These are phyloP conservation scores for Sinohyriopsis cumingii DNA, from an alignment of 2,888 invertebrate species.

Conservation along the genomic window DNA sequence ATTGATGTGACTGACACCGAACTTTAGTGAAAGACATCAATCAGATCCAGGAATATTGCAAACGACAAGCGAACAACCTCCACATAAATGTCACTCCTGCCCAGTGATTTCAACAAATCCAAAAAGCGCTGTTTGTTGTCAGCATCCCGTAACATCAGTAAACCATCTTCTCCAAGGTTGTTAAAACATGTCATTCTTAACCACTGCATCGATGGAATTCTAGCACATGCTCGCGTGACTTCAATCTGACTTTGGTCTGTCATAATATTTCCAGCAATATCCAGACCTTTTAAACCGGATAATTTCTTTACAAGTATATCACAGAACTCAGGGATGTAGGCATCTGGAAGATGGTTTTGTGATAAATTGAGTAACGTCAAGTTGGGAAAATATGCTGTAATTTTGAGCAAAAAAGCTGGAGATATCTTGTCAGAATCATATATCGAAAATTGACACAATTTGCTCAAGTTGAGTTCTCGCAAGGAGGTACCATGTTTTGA, in stretches of 20 bases:
- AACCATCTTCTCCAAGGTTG: slow-evolving; percentile 3
- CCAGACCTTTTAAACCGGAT: slow-evolving; percentile 42
- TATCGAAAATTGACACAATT: slow-evolving; percentile 56
- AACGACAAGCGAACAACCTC: slow-evolving; percentile 45
- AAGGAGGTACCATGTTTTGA: slow-evolving; percentile 51
- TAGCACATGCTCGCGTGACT: slow-evolving; percentile 44
- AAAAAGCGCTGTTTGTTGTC: slow-evolving; percentile 17
- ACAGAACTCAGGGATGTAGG: slow-evolving; percentile 44
- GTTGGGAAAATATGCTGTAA: slow-evolving; percentile 46
- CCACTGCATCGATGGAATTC: slow-evolving; percentile 46
- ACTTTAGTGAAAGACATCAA: slow-evolving; percentile 41
- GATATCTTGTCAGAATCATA: slow-evolving; percentile 53
- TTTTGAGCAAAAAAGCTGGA: slow-evolving; percentile 44
- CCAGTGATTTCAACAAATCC: slow-evolving; percentile 31
- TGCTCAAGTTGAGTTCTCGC: slow-evolving; percentile 56
- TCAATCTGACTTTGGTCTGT: slow-evolving; percentile 44
- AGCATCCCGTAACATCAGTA: slow-evolving; percentile 4
- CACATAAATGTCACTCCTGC: slow-evolving; percentile 44
- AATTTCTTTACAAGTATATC: slow-evolving; percentile 33
- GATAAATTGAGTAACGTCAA: slow-evolving; percentile 52
- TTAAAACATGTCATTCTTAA: slow-evolving; percentile 42
- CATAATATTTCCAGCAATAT: slow-evolving; percentile 54
- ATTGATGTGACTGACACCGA: no score
- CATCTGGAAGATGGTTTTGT: slow-evolving; percentile 53
- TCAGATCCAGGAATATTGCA: slow-evolving; percentile 47